Evolutionary conservation across 1,140 invertebrate species (phyloP).

Genomic region (Danaus melanippus): DNA sequence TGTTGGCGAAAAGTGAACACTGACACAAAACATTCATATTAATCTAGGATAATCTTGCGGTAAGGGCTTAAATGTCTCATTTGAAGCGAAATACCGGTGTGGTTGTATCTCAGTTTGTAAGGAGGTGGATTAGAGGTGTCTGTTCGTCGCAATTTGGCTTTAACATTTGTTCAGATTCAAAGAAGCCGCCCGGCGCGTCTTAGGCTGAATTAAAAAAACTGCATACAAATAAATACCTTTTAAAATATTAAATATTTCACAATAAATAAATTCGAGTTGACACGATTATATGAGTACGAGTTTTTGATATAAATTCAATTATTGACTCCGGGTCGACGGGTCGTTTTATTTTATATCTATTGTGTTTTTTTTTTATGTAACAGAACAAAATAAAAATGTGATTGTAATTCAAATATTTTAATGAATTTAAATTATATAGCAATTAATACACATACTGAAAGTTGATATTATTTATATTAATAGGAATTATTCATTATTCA

Average conservation of each 20-base stretch:
- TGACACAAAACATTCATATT: conserved; percentile 50
- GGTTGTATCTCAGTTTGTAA: conserved; percentile 51
- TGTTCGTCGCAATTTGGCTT: conserved; percentile 47
- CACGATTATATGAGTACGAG: too few species aligned
- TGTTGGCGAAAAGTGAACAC: conserved; percentile 39
- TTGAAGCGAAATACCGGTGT: conserved; percentile 48
- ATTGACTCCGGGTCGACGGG: conserved; percentile 3
- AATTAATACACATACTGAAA: conserved; percentile 57
- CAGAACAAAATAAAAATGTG: conserved; percentile 3
- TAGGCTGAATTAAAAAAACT: conserved; percentile 31
- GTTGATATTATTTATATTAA: conserved; percentile 44
- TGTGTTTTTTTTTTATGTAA: conserved; percentile 1
- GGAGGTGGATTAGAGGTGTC: conserved; percentile 55
- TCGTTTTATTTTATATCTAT: conserved; percentile 9
- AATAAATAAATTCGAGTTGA: background rate
- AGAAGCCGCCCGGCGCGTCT: conserved; percentile 24
- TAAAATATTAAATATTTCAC: too few species aligned
- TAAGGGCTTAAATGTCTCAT: conserved; percentile 53
- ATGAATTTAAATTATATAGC: conserved; percentile 37
- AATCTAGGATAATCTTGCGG: conserved; percentile 58
- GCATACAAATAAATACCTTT: conserved; percentile 32
- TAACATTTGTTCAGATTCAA: conserved; percentile 23
- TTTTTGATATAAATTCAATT: too few species aligned
- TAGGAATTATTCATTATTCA: conserved; percentile 57
- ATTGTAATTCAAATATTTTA: conserved; percentile 37